Conservation (phyloP, 37 sponge, comb jelly and placozoan species). For the Oopsacas minuta region DNA sequence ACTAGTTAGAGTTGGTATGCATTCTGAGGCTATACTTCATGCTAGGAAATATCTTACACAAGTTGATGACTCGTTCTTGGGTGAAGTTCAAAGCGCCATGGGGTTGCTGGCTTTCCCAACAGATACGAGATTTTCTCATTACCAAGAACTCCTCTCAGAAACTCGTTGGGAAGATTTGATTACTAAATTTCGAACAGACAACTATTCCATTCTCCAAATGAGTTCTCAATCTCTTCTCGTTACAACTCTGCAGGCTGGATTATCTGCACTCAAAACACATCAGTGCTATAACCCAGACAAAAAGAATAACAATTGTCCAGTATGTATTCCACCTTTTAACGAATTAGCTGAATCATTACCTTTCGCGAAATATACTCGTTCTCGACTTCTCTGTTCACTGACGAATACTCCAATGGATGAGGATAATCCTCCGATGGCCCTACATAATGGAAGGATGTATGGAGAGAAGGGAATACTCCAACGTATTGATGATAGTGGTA, state of each 20-base stretch:
- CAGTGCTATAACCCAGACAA: slow-evolving; percentile 55
- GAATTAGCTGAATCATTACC: slow-evolving; percentile 75
- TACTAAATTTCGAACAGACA: slow-evolving; percentile 62
- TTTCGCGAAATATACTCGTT: slow-evolving; percentile 88
- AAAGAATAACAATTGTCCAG: slow-evolving; percentile 72
- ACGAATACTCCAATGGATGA: slow-evolving; percentile 86
- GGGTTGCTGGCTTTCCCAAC: slow-evolving; percentile 72
- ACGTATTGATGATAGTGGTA: slow-evolving; percentile 38
- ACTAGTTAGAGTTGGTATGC: slow-evolving; percentile 44
- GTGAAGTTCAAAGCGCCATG: slow-evolving; percentile 70
- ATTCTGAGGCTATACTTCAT: slow-evolving; percentile 73
- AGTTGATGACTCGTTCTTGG: slow-evolving; percentile 39
- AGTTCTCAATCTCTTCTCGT: slow-evolving; percentile 61
- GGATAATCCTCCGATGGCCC: slow-evolving; percentile 86
- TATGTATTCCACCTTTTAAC: slow-evolving; percentile 75
- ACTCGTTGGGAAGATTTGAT: slow-evolving; percentile 78
- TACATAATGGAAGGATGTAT: slow-evolving; percentile 92
- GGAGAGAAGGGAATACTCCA: slow-evolving; percentile 56
- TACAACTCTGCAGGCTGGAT: slow-evolving; percentile 77
- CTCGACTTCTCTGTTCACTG: slow-evolving; percentile 74
- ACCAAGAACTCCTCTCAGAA: slow-evolving; percentile 64
- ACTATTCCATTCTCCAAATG: slow-evolving; percentile 71
- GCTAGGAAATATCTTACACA: slow-evolving; percentile 60
- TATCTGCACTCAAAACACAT: slow-evolving; percentile 90
- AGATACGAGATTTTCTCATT: slow-evolving; percentile 41